Evolutionary conservation across 2,797 vertebrate genomes (phyloP).

Genomic region (Lacerta bilineata): DNA sequence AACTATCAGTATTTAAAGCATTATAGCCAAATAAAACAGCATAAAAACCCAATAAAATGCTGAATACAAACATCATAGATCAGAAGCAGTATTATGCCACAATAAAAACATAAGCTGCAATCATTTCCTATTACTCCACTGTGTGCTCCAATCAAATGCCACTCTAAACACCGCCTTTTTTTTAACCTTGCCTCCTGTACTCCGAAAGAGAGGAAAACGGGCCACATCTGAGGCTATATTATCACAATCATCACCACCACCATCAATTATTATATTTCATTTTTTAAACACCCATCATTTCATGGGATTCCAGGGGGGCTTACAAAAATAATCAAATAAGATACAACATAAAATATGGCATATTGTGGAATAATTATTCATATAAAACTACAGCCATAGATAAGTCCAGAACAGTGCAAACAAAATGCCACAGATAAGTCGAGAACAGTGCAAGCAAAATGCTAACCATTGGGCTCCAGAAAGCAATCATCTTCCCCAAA

Average conservation of each 20-base stretch:
- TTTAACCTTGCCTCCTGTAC: neutral
- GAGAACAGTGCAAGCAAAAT: too few relatives aligned
- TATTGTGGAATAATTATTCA: too few relatives aligned
- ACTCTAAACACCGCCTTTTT: neutral
- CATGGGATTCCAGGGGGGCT: too few relatives aligned
- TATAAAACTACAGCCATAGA: too few relatives aligned
- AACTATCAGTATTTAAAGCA: neutral
- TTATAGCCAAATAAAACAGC: slow-evolving; percentile 6
- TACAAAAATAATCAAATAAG: too few relatives aligned
- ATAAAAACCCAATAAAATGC: neutral
- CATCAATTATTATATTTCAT: too few relatives aligned
- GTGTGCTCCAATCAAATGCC: neutral
- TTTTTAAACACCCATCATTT: too few relatives aligned
- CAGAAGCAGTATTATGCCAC: neutral
- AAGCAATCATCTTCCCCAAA: too few relatives aligned
- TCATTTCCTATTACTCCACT: neutral
- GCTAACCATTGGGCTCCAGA: too few relatives aligned
- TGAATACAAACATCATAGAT: neutral
- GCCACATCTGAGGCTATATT: neutral
- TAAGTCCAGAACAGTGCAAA: too few relatives aligned
- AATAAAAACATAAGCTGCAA: neutral
- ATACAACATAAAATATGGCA: too few relatives aligned
- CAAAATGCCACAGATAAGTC: too few relatives aligned
- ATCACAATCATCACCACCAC: neutral
- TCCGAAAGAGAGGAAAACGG: neutral